A percentile compares a stretch with the other conserved stretches of the same genome.
phyloP scores from a whole-genome alignment of 2,113 vertebrate species.

The Halcyon malimbica region DNA sequence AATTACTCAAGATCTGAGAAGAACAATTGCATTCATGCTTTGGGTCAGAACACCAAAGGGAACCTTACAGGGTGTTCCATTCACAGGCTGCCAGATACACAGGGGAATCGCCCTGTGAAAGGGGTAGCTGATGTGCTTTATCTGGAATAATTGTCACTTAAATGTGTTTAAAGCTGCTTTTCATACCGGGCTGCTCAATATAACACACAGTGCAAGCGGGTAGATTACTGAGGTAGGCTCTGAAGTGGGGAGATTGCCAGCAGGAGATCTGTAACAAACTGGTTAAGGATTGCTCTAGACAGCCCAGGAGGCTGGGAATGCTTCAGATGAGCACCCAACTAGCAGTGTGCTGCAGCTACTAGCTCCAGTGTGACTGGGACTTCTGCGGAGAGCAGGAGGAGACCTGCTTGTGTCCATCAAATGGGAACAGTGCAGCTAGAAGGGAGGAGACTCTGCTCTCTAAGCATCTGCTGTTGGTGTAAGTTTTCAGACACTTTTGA shows the following conservation, averaged over 20 bases:
- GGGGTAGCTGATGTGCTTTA: background rate
- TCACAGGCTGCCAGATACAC: background rate
- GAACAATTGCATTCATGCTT: background rate
- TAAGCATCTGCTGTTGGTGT: background rate
- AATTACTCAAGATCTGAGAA: background rate
- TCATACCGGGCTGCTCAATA: background rate
- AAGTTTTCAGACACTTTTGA: background rate
- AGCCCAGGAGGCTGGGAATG: background rate
- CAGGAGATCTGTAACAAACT: background rate
- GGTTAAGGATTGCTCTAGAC: background rate
- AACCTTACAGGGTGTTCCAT: background rate
- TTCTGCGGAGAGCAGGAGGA: background rate
- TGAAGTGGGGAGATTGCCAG: background rate
- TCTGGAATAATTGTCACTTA: background rate
- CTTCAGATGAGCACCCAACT: background rate
- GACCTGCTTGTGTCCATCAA: background rate
- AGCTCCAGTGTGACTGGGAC: background rate
- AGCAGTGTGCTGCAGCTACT: background rate
- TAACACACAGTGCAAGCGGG: background rate
- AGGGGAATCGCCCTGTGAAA: rapidly evolving
- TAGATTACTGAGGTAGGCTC: background rate
- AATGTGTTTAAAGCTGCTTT: background rate
- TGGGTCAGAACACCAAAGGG: background rate
- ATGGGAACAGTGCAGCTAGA: background rate
- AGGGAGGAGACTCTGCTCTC: background rate